A percentile compares a stretch with the other conserved stretches of the same genome.
Evolutionary conservation across 2,888 invertebrate genomes (phyloP).

Genomic region (Altica lythri): DNA sequence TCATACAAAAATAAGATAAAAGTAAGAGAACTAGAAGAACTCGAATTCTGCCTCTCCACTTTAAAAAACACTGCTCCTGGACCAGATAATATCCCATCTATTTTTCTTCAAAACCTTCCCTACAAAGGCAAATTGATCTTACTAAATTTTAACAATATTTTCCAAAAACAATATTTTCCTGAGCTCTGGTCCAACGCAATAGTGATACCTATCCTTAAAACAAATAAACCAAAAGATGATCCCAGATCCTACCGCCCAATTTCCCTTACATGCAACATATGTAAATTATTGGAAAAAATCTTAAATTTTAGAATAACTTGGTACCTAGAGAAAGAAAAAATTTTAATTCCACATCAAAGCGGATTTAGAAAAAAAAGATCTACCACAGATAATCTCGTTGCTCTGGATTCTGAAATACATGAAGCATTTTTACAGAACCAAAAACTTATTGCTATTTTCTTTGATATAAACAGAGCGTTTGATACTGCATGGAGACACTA

Average conservation of each 20-base stretch:
- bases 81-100: slow-evolving; percentile 14
- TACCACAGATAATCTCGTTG: neutral
- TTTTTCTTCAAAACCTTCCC: slow-evolving; percentile 6
- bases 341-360: neutral
- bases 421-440: too few species aligned
- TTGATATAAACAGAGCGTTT: neutral
- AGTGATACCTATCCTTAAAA: slow-evolving; percentile 16
- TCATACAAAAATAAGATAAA: too few species aligned
- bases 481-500: neutral
- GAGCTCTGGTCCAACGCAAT: neutral
- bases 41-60: neutral
- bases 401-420: neutral
- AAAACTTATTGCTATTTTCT: neutral
- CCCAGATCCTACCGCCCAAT: slow-evolving; percentile 11
- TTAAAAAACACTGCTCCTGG: slow-evolving; percentile 10
- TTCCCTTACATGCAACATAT: slow-evolving; percentile 2
- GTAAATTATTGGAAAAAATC: slow-evolving; percentile 23
- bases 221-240: neutral
- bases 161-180: slow-evolving; percentile 15
- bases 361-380: slow-evolving; percentile 1
- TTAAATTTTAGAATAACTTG: slow-evolving; percentile 9
- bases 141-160: slow-evolving; percentile 16
- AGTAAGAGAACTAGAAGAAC: neutral
- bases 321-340: neutral
- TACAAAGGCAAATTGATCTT: slow-evolving; percentile 2